phyloP scores from a whole-genome alignment of 2,888 invertebrate species.

The Agonopterix heracliana region DNA sequence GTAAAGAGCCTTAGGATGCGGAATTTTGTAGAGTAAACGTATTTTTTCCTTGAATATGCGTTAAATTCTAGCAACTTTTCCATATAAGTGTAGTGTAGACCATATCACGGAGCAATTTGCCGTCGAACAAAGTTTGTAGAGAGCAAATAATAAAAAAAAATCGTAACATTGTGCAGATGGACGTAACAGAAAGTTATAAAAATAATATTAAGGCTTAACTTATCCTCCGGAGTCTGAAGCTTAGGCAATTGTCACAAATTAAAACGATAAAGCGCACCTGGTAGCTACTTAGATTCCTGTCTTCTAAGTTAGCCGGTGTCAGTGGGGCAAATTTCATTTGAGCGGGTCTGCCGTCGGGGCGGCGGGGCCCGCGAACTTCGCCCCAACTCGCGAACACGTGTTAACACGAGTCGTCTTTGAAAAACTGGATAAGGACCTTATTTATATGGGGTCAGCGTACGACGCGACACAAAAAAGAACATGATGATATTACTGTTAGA shows the following conservation, averaged over 20 bases:
- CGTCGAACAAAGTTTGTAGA: no score
- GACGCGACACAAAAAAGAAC: slow-evolving; percentile 61
- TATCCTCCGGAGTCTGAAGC: neutral
- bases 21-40: neutral
- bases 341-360: slow-evolving; percentile 19
- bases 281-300: slow-evolving; percentile 30
- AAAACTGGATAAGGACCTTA: slow-evolving; percentile 70
- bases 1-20: slow-evolving; percentile 2
- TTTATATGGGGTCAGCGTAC: slow-evolving; percentile 72
- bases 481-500: slow-evolving; percentile 65
- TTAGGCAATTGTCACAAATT: slow-evolving; percentile 15
- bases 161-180: no score
- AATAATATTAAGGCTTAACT: no score
- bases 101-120: no score
- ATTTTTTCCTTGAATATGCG: neutral
- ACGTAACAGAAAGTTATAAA: no score
- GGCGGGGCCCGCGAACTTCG: slow-evolving; percentile 42
- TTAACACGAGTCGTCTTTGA: slow-evolving; percentile 69
- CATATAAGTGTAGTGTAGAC: no score
- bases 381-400: slow-evolving; percentile 61
- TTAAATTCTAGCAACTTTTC: no score
- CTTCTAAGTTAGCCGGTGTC: slow-evolving; percentile 42
- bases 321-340: slow-evolving; percentile 70
- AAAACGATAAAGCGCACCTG: slow-evolving; percentile 45
- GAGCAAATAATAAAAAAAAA: no score